Evolutionary conservation across 2,888 invertebrate species (phyloP).

Genomic region (Barypeithes pellucidus): DNA sequence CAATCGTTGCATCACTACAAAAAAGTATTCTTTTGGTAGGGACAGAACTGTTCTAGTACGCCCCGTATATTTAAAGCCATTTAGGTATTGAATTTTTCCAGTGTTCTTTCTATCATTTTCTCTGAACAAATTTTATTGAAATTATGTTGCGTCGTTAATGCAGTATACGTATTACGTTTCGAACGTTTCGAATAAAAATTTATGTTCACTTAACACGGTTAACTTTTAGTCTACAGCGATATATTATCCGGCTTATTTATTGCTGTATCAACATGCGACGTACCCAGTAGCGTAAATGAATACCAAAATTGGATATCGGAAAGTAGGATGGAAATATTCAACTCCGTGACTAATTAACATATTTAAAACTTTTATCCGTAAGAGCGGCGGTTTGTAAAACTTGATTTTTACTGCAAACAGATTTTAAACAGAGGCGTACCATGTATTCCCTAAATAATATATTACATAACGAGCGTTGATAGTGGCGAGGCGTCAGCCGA

Average conservation of each 20-base stretch:
- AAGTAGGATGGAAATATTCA: conserved; percentile 45
- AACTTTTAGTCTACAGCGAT: conserved; percentile 24
- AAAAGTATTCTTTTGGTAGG: no score
- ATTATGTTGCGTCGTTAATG: no score
- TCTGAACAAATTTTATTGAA: no score
- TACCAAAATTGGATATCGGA: conserved; percentile 54
- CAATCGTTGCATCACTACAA: no score
- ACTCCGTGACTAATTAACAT: conserved; percentile 52
- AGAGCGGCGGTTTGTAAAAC: conserved; percentile 37
- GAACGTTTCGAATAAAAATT: conserved; percentile 9
- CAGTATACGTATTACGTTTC: background rate
- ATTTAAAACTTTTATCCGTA: conserved; percentile 52
- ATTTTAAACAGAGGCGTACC: conserved; percentile 7
- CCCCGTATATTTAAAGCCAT: no score
- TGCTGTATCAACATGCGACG: conserved; percentile 29
- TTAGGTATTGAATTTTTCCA: no score
- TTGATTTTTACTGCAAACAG: conserved; percentile 26
- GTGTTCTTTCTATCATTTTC: no score
- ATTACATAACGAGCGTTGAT: no score
- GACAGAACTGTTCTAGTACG: no score
- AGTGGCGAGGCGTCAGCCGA: no score
- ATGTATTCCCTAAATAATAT: no score
- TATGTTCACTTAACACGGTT: conserved; percentile 33
- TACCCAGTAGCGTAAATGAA: conserved; percentile 51
- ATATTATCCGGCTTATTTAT: conserved; percentile 35